Conservation (phyloP, 2,113 vertebrate species). For the Gymnocephalus cernua region DNA sequence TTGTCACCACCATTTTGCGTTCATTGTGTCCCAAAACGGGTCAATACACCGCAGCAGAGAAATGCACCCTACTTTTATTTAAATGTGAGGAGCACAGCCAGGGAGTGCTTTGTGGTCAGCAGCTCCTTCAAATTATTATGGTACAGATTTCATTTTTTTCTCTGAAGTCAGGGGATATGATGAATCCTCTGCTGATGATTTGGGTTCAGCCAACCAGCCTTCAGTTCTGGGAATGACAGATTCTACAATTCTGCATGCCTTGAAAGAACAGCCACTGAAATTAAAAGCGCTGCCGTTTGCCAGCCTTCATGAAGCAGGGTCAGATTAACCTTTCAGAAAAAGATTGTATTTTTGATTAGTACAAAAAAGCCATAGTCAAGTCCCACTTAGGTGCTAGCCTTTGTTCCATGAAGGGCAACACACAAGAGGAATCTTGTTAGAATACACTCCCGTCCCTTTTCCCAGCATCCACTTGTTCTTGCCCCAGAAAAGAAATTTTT, state of each 20-base stretch:
- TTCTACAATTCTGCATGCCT: too few relatives aligned
- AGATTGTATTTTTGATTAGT: background rate
- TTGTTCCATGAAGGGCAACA: background rate
- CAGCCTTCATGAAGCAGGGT: too few relatives aligned
- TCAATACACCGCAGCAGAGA: background rate
- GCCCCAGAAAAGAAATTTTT: background rate
- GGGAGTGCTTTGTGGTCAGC: too few relatives aligned
- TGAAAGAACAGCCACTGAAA: too few relatives aligned
- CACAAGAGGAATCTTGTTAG: background rate
- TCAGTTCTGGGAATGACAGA: too few relatives aligned
- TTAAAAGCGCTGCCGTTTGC: too few relatives aligned
- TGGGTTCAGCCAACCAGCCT: too few relatives aligned
- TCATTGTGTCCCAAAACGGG: background rate
- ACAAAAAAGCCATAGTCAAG: background rate
- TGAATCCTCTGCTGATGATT: background rate
- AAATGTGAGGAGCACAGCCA: background rate
- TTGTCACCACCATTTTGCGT: background rate
- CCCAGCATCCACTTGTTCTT: background rate
- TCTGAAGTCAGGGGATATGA: background rate
- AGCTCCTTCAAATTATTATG: too few relatives aligned
- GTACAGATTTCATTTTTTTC: background rate
- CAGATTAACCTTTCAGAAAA: background rate
- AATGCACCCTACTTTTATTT: background rate
- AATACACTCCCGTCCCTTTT: background rate
- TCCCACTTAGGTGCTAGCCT: background rate